A percentile compares a stretch with the other conserved stretches of the same genome.
These are phyloP conservation scores for Limosa lapponica DNA, from an alignment of 2,797 vertebrate species.

Conservation along the genomic window DNA sequence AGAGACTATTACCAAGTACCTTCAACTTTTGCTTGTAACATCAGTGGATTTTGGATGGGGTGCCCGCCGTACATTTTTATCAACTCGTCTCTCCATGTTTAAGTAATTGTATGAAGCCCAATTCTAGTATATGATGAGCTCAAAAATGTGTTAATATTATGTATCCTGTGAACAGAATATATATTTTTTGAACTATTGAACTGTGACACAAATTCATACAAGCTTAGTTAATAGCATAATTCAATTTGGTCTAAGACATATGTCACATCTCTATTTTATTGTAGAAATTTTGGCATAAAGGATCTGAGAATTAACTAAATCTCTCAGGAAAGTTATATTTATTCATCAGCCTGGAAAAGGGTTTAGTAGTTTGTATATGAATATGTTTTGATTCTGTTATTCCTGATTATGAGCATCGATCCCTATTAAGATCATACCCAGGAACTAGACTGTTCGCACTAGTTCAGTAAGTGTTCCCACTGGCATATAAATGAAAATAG, in stretches of 20 bases:
- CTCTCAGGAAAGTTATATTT: constrained; percentile 30
- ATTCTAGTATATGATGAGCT: background rate
- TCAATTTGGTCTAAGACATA: background rate
- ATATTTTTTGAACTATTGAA: background rate
- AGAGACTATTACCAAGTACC: background rate
- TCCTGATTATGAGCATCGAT: background rate
- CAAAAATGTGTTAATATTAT: background rate
- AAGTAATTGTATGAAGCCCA: background rate
- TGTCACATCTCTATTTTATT: background rate
- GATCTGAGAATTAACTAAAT: constrained; percentile 20
- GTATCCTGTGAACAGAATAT: background rate
- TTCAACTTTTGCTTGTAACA: background rate
- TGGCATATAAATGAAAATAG: background rate
- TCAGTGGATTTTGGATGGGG: background rate
- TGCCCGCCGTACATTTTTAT: background rate
- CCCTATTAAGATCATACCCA: background rate
- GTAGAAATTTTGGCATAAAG: background rate
- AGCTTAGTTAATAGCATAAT: background rate
- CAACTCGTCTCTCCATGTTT: background rate
- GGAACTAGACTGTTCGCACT: background rate
- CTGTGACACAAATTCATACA: background rate
- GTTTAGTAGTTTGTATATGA: background rate
- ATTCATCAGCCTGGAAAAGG: background rate
- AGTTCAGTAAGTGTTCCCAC: background rate
- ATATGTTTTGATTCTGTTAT: background rate